Conservation (phyloP, 2,113 vertebrate genomes). For the Galeopterus variegatus region DNA sequence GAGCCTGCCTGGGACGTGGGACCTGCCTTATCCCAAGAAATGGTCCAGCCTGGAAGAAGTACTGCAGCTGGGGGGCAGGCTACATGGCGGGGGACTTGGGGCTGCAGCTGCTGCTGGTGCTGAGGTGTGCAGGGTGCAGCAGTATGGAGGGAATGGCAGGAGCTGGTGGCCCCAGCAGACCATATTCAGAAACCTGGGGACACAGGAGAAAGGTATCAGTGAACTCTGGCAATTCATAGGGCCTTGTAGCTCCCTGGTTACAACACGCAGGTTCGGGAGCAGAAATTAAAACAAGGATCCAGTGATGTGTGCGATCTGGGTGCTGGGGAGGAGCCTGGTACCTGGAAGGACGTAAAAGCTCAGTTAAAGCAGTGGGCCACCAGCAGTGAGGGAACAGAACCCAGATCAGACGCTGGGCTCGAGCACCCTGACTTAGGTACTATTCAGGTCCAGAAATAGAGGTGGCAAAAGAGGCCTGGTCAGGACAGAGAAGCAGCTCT, state of each 20-base stretch:
- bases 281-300: not conserved
- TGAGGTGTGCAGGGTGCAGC: not conserved
- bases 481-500: not conserved
- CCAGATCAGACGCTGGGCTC: not conserved
- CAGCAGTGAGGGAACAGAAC: no score
- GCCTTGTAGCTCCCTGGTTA: not conserved
- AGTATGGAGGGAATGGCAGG: not conserved
- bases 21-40: not conserved
- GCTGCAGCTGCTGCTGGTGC: not conserved
- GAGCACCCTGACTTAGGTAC: rapidly evolving
- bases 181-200: not conserved
- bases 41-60: not conserved
- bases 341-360: not conserved
- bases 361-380: not conserved
- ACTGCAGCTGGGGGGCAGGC: not conserved
- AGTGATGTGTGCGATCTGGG: not conserved
- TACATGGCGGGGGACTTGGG: not conserved
- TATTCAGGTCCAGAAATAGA: not conserved
- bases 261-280: not conserved
- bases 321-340: not conserved
- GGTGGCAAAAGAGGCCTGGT: not conserved
- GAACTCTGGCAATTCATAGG: not conserved
- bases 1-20: not conserved
- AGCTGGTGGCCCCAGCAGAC: not conserved
- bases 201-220: not conserved